These are phyloP conservation scores for Hestina assimilis DNA, from an alignment of 1,140 invertebrate genomes.

Conservation along the genomic window DNA sequence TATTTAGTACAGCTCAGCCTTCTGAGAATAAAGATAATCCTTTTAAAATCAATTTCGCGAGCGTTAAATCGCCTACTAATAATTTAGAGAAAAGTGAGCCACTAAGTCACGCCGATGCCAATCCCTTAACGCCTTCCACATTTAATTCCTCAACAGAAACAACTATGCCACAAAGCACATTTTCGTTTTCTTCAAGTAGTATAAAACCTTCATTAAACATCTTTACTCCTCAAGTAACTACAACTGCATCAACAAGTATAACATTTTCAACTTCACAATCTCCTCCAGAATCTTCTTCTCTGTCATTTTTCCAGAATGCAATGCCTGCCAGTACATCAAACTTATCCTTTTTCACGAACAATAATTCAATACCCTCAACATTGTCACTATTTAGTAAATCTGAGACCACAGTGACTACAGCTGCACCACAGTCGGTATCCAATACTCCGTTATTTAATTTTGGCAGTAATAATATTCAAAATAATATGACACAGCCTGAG, in stretches of 20 bases:
- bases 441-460: conserved; percentile 52
- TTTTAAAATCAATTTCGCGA: neutral
- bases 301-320: conserved; percentile 34
- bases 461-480: conserved; percentile 25
- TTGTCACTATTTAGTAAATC: conserved; percentile 38
- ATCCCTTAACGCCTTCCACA: neutral
- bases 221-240: conserved; percentile 3
- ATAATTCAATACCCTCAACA: conserved; percentile 21
- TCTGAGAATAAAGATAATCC: neutral
- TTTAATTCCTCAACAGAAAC: conserved; percentile 9
- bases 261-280: conserved; percentile 22
- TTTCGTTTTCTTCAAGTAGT: conserved; percentile 20
- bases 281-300: conserved; percentile 7
- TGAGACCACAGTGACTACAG: conserved; percentile 28
- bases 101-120: too few species aligned
- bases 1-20: conserved; percentile 20
- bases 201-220: conserved; percentile 4
- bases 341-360: conserved; percentile 38
- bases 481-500: conserved; percentile 25
- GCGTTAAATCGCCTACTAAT: neutral
- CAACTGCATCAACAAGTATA: conserved; percentile 14
- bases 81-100: neutral
- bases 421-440: conserved; percentile 19
- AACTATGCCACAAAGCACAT: conserved; percentile 19
- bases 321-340: conserved; percentile 13